A percentile compares a stretch with the other conserved stretches of the same genome.
phyloP scores from a whole-genome alignment of 2,888 invertebrate genomes.

The Cheilosia vulpina region DNA sequence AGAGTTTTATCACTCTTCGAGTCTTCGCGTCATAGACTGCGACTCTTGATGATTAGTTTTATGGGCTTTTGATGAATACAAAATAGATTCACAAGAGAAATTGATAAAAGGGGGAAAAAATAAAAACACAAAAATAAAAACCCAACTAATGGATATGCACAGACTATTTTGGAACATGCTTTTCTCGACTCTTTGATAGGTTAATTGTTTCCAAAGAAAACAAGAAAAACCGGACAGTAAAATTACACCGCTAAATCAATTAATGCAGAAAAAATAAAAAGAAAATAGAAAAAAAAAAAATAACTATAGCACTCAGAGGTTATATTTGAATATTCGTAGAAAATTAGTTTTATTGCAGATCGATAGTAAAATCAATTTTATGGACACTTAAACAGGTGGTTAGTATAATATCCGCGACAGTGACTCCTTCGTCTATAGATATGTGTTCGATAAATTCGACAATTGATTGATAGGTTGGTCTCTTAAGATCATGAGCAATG shows the following conservation, averaged over 20 bases:
- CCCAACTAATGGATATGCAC: no score
- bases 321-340: not conserved
- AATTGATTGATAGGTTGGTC: no score
- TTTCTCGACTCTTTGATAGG: no score
- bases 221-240: not conserved
- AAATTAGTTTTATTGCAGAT: not conserved
- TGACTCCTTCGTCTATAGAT: no score
- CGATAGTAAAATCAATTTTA: no score
- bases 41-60: conserved; percentile 49
- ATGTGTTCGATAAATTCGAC: no score
- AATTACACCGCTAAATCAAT: not conserved
- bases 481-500: no score
- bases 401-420: not conserved
- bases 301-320: not conserved
- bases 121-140: no score
- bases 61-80: conserved; percentile 62
- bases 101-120: not conserved
- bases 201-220: no score
- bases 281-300: not conserved
- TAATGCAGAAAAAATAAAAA: not conserved
- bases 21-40: no score
- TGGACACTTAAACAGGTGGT: not conserved
- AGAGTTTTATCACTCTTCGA: no score
- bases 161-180: no score
- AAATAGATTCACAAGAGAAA: conserved; percentile 5